A percentile compares a stretch with the other conserved stretches of the same genome.
These are phyloP conservation scores for Perodicticus potto DNA, from an alignment of 2,797 vertebrate species.

Conservation along the genomic window DNA sequence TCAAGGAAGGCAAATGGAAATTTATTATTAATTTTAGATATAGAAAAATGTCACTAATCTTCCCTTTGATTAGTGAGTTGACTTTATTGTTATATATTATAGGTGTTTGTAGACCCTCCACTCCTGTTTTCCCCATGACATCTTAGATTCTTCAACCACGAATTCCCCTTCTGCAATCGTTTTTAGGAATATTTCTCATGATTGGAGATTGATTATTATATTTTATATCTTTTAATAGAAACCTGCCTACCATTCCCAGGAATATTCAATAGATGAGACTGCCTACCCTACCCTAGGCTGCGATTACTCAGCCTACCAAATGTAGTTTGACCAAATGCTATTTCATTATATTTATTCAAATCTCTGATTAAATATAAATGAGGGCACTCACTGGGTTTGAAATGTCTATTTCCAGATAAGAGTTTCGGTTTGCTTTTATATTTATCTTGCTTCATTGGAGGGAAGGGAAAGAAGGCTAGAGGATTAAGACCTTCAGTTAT, in stretches of 20 bases:
- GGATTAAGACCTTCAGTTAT: slow-evolving; percentile 50
- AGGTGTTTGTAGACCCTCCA: not conserved
- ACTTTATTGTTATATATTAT: not conserved
- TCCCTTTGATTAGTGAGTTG: slow-evolving; percentile 60
- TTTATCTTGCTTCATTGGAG: slow-evolving; percentile 39
- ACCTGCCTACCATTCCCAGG: not conserved
- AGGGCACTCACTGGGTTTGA: slow-evolving; percentile 42
- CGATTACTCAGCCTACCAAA: slow-evolving; percentile 39
- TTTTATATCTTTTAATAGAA: slow-evolving; percentile 58
- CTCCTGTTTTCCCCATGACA: not conserved
- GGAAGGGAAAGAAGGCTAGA: slow-evolving; percentile 56
- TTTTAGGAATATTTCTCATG: slow-evolving; percentile 29
- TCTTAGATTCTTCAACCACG: slow-evolving; percentile 39
- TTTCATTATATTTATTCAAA: slow-evolving; percentile 77
- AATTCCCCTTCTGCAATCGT: slow-evolving; percentile 23
- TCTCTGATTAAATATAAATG: slow-evolving; percentile 73
- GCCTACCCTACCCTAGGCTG: not conserved
- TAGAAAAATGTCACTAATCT: not conserved
- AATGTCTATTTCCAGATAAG: slow-evolving; percentile 71
- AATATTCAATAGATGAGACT: slow-evolving; percentile 4
- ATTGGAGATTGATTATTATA: not conserved
- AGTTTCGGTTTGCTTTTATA: slow-evolving; percentile 55
- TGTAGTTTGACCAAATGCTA: not conserved
- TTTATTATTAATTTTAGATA: slow-evolving; percentile 46
- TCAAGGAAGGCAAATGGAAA: slow-evolving; percentile 37